Conservation (phyloP, 30 jellyfish, hydroid and myxozoan species). For the Nemopilema nomurai region DNA sequence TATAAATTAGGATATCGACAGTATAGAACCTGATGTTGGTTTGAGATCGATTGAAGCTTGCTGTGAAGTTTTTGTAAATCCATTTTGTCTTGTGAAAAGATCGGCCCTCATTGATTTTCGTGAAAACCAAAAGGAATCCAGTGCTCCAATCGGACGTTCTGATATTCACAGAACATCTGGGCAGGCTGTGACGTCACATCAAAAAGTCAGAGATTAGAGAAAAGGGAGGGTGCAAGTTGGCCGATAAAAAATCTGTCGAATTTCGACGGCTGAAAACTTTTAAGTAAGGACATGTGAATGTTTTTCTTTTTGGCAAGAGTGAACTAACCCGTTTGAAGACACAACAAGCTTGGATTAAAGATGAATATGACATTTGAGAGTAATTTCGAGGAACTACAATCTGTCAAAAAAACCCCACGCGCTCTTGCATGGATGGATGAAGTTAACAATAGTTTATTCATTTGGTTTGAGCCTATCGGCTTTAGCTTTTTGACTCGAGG, state of each 20-base stretch:
- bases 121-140: neutral
- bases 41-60: constrained; percentile 44
- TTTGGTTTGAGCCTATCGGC: too few species aligned
- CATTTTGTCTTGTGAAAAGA: constrained; percentile 16
- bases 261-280: neutral
- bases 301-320: too few species aligned
- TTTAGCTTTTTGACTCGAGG: too few species aligned
- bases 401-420: too few species aligned
- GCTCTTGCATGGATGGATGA: too few species aligned
- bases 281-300: too few species aligned
- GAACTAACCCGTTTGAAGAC: too few species aligned
- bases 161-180: neutral
- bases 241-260: neutral
- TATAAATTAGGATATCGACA: neutral
- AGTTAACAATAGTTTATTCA: too few species aligned
- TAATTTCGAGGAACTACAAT: too few species aligned
- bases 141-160: neutral
- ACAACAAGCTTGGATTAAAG: too few species aligned
- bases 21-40: constrained; percentile 53
- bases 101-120: neutral
- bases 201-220: neutral
- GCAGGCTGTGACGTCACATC: neutral
- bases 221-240: neutral
- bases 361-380: too few species aligned
- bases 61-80: constrained; percentile 54